These are phyloP conservation scores for Poeciliopsis infans DNA, from an alignment of 2,797 vertebrate genomes.

Conservation along the genomic window DNA sequence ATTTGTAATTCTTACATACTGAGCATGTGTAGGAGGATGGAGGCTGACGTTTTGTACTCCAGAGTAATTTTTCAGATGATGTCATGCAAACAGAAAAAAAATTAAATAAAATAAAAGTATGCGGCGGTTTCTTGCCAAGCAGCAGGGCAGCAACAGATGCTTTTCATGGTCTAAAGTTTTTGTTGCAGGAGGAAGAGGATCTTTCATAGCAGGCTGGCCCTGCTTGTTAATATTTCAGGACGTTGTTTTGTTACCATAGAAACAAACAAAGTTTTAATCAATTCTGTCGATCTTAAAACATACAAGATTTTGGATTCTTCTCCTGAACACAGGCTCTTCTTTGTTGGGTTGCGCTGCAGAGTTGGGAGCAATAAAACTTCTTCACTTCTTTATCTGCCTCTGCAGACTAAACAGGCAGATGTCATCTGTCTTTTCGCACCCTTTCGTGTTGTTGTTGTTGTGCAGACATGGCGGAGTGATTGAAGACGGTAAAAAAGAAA, in stretches of 20 bases:
- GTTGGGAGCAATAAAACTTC: constrained; percentile 61
- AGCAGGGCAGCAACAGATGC: constrained; percentile 25
- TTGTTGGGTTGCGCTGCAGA: constrained; percentile 21
- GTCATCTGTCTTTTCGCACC: not conserved
- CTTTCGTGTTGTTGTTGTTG: constrained; percentile 5
- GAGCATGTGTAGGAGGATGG: constrained; percentile 29
- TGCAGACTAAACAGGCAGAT: constrained; percentile 18
- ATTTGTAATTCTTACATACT: constrained; percentile 8
- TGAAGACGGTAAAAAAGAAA: constrained; percentile 1
- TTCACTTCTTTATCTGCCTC: constrained; percentile 35
- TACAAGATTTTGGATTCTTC: constrained; percentile 4
- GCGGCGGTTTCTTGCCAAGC: constrained; percentile 7
- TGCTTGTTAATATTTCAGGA: constrained; percentile 35
- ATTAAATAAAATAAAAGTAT: not conserved
- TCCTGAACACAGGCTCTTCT: constrained; percentile 21
- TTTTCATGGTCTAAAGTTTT: constrained; percentile 12
- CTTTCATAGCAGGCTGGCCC: constrained; percentile 61
- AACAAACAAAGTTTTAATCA: constrained; percentile 6
- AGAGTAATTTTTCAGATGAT: constrained; percentile 42
- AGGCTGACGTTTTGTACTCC: constrained; percentile 33
- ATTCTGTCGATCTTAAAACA: constrained; percentile 1
- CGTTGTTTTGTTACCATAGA: constrained; percentile 8
- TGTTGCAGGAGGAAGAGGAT: constrained; percentile 18
- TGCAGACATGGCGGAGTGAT: constrained; percentile 1
- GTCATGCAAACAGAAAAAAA: constrained; percentile 30